These are phyloP conservation scores for Littorina saxatilis DNA, from an alignment of 1,140 invertebrate genomes.

Conservation along the genomic window DNA sequence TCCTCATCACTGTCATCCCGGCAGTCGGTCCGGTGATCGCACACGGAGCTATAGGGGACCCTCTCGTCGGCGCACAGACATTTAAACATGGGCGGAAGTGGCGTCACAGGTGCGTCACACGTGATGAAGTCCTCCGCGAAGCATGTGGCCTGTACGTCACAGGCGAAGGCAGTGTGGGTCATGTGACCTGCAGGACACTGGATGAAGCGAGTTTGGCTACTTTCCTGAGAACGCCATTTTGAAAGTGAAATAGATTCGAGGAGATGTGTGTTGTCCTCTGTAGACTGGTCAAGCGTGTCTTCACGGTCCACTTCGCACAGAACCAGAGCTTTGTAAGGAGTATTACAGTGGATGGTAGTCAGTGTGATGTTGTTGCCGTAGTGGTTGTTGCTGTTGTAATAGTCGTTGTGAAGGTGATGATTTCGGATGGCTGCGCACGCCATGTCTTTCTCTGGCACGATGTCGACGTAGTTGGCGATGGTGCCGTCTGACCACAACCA, in stretches of 20 bases:
- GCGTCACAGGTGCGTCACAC: neutral
- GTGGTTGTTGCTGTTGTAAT: neutral
- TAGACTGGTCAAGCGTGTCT: neutral
- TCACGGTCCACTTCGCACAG: conserved; percentile 11
- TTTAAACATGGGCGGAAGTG: conserved; percentile 18
- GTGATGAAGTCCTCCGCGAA: conserved; percentile 9
- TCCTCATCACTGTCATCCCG: conserved; percentile 27
- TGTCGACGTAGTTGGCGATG: conserved; percentile 8
- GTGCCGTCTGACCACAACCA: conserved; percentile 23
- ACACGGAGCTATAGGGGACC: conserved; percentile 13
- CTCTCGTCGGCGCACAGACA: conserved; percentile 15
- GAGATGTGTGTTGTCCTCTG: neutral
- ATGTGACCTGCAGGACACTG: conserved; percentile 11
- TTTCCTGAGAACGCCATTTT: neutral
- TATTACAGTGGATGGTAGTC: neutral
- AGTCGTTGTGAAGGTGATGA: neutral
- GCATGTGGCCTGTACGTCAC: conserved; percentile 30
- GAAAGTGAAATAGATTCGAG: neutral
- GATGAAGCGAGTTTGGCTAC: neutral
- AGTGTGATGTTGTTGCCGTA: neutral
- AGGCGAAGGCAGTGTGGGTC: conserved; percentile 23
- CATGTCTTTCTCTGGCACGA: conserved; percentile 4
- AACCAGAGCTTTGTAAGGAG: neutral
- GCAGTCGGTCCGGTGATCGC: conserved; percentile 17
- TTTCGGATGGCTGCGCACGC: neutral